Evolutionary conservation across 2,113 vertebrate genomes (phyloP), one percentile per base, ranked within the genome.

Genomic region (Pelusios castaneus): DNA sequence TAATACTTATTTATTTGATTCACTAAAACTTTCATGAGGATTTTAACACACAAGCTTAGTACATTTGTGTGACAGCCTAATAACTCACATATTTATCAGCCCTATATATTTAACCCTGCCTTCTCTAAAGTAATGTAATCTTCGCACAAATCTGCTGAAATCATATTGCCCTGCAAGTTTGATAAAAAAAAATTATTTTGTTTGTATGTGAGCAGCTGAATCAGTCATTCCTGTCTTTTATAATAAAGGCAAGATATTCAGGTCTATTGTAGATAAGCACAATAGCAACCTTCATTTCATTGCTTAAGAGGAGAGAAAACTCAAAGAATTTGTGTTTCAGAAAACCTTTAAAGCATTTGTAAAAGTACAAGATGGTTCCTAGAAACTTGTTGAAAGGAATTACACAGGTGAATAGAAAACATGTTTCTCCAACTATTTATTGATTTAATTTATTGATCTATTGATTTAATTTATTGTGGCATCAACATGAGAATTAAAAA

Each of bases 141-240:
- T 95, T 90, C 56, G 52, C 31, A 75, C 88, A 83, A 24, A 58
- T 52, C 79, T 95, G 75, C 90, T 89, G 29, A 96, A 96, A 96
- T 95, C 87, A 78, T 95, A 88, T 92, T 96, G 94, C 95, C 92
- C 58, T 82, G 87, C 58, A 90, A 93, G 94, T 88, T 13, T 41
- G 87, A 91, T 94, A 85, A 95, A 96, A 47, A n/a, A 47, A 96
- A 96, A 92, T 94, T 82, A 97, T 96, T 96, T 97, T 97, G 86
- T 95, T 94, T 97, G 81, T 84, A 86, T 86, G 92, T 55, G 88
- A 92, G 93, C 90, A 94, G 84, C 90, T 90, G 94, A 60, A 91
- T 85, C 92, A 88, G 88, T 82, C 85, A 75, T 95, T 92, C 86
- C 67, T 88, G 45, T 89, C 88, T 94, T 56, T 93, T 86, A 81